Percentiles rank a stretch among this genome's conserved stretches.
These are phyloP conservation scores for Eilema sororculum DNA, from an alignment of 2,888 invertebrate genomes.

Conservation along the genomic window DNA sequence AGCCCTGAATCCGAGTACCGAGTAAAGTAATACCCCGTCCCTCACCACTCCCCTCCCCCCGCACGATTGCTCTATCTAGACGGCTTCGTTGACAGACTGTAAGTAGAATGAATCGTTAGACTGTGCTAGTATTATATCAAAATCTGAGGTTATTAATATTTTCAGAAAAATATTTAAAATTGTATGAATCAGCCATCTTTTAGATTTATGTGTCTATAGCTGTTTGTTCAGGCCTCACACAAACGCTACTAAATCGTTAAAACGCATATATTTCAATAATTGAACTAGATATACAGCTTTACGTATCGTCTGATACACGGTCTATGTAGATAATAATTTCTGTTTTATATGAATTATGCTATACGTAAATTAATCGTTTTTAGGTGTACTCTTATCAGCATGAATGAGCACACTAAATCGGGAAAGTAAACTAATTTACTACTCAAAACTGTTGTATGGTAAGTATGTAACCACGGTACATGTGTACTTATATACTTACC, in stretches of 20 bases:
- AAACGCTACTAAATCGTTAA: slow-evolving; percentile 4
- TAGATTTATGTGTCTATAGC: background rate
- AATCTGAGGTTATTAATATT: background rate
- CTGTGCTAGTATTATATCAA: too few relatives aligned
- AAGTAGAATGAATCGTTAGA: too few relatives aligned
- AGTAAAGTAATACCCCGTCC: too few relatives aligned
- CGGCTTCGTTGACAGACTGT: too few relatives aligned
- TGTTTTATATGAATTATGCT: background rate
- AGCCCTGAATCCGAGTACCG: too few relatives aligned
- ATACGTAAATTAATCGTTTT: background rate
- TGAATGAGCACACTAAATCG: background rate
- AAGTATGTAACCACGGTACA: background rate
- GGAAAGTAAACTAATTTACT: background rate
- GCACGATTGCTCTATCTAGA: too few relatives aligned
- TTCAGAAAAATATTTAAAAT: background rate
- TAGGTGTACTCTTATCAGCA: background rate
- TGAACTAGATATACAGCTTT: background rate
- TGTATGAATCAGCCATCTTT: background rate
- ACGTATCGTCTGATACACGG: background rate
- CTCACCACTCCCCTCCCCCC: too few relatives aligned
- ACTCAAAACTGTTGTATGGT: too few relatives aligned
- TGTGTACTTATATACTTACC: too few relatives aligned
- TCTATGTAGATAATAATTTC: slow-evolving; percentile 1
- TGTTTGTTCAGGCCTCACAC: slow-evolving; percentile 3
- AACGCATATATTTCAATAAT: background rate